These are phyloP conservation scores for Anoplius nigerrimus DNA, from an alignment of 2,888 invertebrate species.

Conservation along the genomic window DNA sequence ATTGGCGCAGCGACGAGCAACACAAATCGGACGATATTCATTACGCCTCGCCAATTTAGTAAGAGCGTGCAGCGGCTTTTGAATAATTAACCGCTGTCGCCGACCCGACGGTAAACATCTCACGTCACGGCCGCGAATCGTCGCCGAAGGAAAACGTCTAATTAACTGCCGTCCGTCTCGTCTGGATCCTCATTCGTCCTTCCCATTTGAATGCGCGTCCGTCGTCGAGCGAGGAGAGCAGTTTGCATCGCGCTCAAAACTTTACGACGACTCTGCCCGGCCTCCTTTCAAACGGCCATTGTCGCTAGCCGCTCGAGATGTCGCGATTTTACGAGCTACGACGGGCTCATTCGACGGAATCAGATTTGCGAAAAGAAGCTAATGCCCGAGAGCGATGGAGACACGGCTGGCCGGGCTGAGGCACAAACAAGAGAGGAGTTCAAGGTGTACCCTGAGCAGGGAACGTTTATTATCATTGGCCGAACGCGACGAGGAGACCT, in stretches of 20 bases:
- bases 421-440: no score
- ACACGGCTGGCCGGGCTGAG: no score
- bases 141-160: conserved; percentile 34
- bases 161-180: conserved; percentile 37
- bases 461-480: no score
- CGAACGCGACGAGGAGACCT: no score
- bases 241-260: background rate
- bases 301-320: background rate
- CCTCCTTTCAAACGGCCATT: conserved; percentile 1
- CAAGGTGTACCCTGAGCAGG: no score
- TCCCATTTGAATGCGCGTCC: background rate
- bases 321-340: conserved; percentile 5
- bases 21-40: no score
- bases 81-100: conserved; percentile 49
- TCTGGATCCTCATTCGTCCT: background rate
- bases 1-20: no score
- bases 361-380: background rate
- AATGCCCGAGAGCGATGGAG: background rate
- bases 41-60: background rate
- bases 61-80: conserved; percentile 24
- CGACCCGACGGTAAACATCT: conserved; percentile 38
- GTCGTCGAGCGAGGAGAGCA: no score
- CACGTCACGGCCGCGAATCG: conserved; percentile 22
- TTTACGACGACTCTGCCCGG: background rate
- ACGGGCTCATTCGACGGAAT: background rate